These are phyloP conservation scores for Ennomos quercinarius DNA, from an alignment of 2,888 invertebrate genomes.

Conservation along the genomic window DNA sequence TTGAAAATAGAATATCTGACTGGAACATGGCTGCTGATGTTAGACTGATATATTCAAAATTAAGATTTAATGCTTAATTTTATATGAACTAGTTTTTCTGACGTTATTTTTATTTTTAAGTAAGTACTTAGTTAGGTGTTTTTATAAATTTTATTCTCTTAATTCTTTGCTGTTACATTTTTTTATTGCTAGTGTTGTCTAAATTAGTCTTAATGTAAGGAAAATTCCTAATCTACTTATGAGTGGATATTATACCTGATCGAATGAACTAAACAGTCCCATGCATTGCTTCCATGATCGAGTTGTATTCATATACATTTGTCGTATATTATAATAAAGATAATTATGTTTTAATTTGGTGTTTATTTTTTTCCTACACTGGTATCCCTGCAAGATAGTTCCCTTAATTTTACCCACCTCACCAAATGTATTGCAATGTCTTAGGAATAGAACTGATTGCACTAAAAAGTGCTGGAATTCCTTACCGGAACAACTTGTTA, in stretches of 20 bases:
- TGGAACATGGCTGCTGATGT: conserved; percentile 63
- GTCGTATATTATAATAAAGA: conserved; percentile 71
- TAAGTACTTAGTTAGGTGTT: conserved; percentile 18
- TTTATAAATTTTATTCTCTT: conserved; percentile 26
- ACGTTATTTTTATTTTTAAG: conserved; percentile 22
- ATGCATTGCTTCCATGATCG: conserved; percentile 76
- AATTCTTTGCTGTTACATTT: conserved; percentile 38
- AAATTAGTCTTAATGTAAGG: conserved; percentile 30
- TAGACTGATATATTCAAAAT: conserved; percentile 57
- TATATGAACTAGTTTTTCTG: conserved; percentile 39
- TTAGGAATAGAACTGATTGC: too few relatives aligned
- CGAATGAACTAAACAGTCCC: conserved; percentile 61
- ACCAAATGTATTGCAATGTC: too few relatives aligned
- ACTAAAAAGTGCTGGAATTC: too few relatives aligned
- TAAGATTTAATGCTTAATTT: conserved; percentile 43
- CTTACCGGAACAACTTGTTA: too few relatives aligned
- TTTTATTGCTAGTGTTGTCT: conserved; percentile 31
- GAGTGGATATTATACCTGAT: conserved; percentile 31
- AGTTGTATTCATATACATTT: conserved; percentile 76
- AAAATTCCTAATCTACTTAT: conserved; percentile 41
- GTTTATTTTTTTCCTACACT: conserved; percentile 26
- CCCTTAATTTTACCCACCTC: too few relatives aligned
- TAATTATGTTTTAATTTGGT: conserved; percentile 41
- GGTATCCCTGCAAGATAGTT: too few relatives aligned
- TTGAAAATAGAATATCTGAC: conserved; percentile 33